Percentiles rank a stretch among this genome's conserved stretches.
Evolutionary conservation across 2,888 invertebrate species (phyloP).

Genomic region (Phymatocera aterrima): DNA sequence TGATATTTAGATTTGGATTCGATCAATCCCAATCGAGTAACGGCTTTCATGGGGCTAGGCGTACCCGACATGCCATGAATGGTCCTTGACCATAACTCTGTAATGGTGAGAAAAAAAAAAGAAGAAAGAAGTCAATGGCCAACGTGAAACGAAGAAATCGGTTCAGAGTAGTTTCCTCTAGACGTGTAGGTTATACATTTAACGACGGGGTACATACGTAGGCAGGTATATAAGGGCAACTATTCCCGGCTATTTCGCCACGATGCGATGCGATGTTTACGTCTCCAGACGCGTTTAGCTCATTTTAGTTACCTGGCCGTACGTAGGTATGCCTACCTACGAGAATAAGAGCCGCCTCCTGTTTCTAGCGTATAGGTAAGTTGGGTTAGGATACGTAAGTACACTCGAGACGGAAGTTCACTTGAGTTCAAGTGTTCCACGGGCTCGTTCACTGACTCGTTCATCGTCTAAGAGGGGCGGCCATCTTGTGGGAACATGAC

Average conservation of each 20-base stretch:
- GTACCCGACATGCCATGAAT: background rate
- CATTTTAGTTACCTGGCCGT: conserved; percentile 22
- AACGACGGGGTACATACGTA: no score
- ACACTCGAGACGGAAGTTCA: conserved; percentile 34
- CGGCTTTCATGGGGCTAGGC: background rate
- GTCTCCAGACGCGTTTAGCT: background rate
- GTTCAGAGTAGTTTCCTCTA: background rate
- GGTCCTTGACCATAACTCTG: background rate
- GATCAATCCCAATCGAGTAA: background rate
- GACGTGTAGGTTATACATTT: background rate
- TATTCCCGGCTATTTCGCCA: background rate
- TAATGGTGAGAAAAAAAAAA: background rate
- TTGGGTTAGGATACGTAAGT: background rate
- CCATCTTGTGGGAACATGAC: background rate
- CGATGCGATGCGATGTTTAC: conserved; percentile 17
- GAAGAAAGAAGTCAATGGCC: background rate
- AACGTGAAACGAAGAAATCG: background rate
- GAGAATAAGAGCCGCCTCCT: background rate
- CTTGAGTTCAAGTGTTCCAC: conserved; percentile 26
- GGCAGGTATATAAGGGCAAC: background rate
- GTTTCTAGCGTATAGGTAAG: background rate
- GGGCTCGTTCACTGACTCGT: conserved; percentile 8
- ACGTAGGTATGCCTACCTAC: background rate
- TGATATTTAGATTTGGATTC: background rate
- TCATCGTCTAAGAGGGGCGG: conserved; percentile 6